Conservation (phyloP, 2,113 vertebrate species). For the Megaceryle torquata region DNA sequence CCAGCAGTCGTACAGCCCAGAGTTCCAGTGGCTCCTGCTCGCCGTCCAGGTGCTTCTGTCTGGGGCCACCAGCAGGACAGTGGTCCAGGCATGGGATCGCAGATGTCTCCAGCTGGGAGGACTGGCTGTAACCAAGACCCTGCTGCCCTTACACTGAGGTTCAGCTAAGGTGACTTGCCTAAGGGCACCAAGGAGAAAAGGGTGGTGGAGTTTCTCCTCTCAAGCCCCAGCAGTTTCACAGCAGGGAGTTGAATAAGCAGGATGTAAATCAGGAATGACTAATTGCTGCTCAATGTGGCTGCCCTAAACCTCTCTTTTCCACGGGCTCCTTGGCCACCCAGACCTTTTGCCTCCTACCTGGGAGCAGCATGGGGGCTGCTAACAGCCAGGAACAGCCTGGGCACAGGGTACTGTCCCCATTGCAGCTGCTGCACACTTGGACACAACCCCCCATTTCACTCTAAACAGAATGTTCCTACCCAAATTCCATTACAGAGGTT, state of each 20-base stretch:
- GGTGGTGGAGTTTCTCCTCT: neutral
- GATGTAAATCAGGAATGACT: constrained; percentile 50
- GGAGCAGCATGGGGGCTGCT: neutral
- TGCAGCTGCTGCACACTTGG: fast-evolving
- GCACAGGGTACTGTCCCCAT: fast-evolving
- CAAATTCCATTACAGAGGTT: neutral
- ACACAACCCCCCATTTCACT: neutral
- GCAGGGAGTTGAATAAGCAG: constrained; percentile 43
- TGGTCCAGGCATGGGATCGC: fast-evolving
- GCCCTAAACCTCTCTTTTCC: neutral
- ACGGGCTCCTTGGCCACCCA: neutral
- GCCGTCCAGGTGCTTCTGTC: fast-evolving
- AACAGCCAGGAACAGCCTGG: neutral
- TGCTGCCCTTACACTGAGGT: neutral
- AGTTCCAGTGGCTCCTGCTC: neutral
- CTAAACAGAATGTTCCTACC: neutral
- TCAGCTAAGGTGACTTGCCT: constrained; percentile 33
- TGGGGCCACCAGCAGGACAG: fast-evolving
- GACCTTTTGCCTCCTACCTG: neutral
- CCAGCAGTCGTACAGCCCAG: fast-evolving
- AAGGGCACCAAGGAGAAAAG: constrained; percentile 6
- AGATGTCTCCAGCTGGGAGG: neutral
- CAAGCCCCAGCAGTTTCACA: constrained; percentile 29
- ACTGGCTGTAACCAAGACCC: neutral
- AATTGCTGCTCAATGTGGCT: neutral